These are phyloP conservation scores for Philotrypesis tridentata DNA, from an alignment of 1,140 invertebrate genomes.

Conservation along the genomic window DNA sequence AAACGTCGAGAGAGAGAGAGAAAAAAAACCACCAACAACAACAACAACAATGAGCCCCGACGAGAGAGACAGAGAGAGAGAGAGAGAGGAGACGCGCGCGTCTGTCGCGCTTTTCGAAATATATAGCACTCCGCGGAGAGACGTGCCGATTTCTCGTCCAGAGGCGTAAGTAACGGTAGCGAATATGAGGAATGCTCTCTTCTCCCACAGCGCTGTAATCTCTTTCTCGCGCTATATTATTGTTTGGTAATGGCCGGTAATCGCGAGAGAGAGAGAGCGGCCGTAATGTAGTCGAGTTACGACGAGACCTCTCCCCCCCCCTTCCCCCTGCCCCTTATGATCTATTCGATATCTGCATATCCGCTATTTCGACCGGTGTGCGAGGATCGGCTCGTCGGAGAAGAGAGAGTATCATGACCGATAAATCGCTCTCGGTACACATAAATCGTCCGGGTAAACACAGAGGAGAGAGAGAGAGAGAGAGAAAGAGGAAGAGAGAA, in stretches of 20 bases:
- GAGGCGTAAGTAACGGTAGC: not conserved
- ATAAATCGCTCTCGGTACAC: not conserved
- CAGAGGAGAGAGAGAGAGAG: not conserved
- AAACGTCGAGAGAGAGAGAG: not conserved
- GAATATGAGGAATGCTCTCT: not conserved
- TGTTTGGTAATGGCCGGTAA: conserved; percentile 4
- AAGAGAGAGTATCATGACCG: no score
- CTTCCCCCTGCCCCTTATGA: not conserved
- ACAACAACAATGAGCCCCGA: not conserved
- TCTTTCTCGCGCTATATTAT: not conserved
- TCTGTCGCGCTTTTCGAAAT: not conserved
- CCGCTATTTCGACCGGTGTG: not conserved
- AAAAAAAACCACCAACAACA: not conserved
- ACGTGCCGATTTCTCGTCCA: not conserved
- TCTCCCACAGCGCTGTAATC: not conserved
- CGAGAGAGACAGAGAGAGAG: not conserved
- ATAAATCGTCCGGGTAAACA: not conserved
- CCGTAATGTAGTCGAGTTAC: no score
- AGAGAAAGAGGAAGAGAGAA: conserved; percentile 25
- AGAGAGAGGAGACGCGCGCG: no score
- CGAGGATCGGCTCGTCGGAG: not conserved
- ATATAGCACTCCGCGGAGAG: not conserved
- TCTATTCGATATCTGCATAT: not conserved
- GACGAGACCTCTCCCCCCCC: no score
- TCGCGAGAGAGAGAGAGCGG: no score